A percentile compares a stretch with the other conserved stretches of the same genome.
Evolutionary conservation across 2,888 invertebrate species (phyloP).

Genomic region (Sturmia bella): DNA sequence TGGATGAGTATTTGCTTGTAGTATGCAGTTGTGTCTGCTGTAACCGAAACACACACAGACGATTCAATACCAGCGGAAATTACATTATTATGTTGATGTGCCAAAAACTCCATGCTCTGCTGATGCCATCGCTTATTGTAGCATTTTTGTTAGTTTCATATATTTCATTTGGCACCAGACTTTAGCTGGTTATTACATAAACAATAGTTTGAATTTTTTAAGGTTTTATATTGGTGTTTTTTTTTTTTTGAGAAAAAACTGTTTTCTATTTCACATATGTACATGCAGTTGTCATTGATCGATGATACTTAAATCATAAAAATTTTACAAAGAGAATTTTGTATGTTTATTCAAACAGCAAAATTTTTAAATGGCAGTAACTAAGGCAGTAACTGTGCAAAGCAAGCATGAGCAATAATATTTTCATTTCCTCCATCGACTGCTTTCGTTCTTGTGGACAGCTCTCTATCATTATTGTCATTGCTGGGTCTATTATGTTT

Average conservation of each 20-base stretch:
- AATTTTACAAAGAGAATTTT: slow-evolving; percentile 19
- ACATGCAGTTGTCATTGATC: slow-evolving; percentile 68
- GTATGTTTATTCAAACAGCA: slow-evolving; percentile 4
- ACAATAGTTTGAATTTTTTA: slow-evolving; percentile 20
- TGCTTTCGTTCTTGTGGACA: slow-evolving; percentile 27
- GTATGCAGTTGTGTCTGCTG: slow-evolving; percentile 1
- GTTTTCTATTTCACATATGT: slow-evolving; percentile 56
- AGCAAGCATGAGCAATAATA: slow-evolving; percentile 44
- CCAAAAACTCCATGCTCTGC: slow-evolving; percentile 24
- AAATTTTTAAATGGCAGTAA: slow-evolving; percentile 15
- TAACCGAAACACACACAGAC: slow-evolving; percentile 26
- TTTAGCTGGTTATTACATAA: slow-evolving; percentile 30
- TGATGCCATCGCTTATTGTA: neutral
- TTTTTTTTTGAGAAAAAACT: slow-evolving; percentile 13
- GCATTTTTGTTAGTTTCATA: slow-evolving; percentile 4
- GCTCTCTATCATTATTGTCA: slow-evolving; percentile 35
- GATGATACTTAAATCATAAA: slow-evolving; percentile 64
- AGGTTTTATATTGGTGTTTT: slow-evolving; percentile 5
- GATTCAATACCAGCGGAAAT: slow-evolving; percentile 54
- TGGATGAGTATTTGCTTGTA: neutral
- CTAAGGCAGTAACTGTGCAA: slow-evolving; percentile 62
- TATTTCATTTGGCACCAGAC: slow-evolving; percentile 33
- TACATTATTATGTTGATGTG: slow-evolving; percentile 50
- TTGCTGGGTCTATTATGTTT: slow-evolving; percentile 21
- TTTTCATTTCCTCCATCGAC: slow-evolving; percentile 21